Base-by-base conservation (phyloP, 2,113 vertebrate species). In the Indicator indicator region DNA sequence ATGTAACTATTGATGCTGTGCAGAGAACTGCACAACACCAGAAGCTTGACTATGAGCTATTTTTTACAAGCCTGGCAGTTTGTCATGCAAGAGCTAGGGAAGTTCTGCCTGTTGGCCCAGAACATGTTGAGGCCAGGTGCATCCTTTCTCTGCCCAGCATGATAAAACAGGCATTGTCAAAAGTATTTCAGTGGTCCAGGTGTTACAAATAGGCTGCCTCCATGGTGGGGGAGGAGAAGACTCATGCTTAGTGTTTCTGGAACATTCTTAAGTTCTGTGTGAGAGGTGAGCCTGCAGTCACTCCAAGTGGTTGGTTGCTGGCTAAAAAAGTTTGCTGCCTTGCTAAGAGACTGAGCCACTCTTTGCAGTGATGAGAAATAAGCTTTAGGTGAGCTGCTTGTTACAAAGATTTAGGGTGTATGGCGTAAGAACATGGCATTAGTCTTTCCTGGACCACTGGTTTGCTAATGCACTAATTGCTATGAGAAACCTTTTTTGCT, bases 81-180 rank as follows among this genome's bases (percentile, higher is more conserved):
- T 71, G 52, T 88, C 33, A 30, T 80, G 87, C 87, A 93, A 88
- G 33, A 86, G 60, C 42, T 77, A 44, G 85, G 83, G 89, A 91
- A 88, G 62, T 59, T 15, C 10, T 83, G 85, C 54, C 65, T 64
- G 36, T 54, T 97, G 86, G 36, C 71, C 59, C 78, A 87, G 89
- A 95, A 87, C 74, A 1, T 0, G 0, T 27, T 13, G 73, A 12
- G 32, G 62, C 72, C 94, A 96, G 93, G 91, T 96, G 91, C 95
- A 95, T 95, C 94, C 95, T 97, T 72, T 83, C n/a, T 83, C 56
- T 54, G 64, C 64, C 30, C 26, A 54, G 46, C 50, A 11, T 28
- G 33, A 58, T 52, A 88, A 74, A 44, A 81, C 1, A 10, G 1
- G 32, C 44, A 33, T 78, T 83, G 40, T 71, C 42, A 16, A 83